Percentiles rank a stretch among this genome's conserved stretches.
These are phyloP conservation scores for Eupelmus urozonus DNA, from an alignment of 2,888 invertebrate species.

Conservation along the genomic window DNA sequence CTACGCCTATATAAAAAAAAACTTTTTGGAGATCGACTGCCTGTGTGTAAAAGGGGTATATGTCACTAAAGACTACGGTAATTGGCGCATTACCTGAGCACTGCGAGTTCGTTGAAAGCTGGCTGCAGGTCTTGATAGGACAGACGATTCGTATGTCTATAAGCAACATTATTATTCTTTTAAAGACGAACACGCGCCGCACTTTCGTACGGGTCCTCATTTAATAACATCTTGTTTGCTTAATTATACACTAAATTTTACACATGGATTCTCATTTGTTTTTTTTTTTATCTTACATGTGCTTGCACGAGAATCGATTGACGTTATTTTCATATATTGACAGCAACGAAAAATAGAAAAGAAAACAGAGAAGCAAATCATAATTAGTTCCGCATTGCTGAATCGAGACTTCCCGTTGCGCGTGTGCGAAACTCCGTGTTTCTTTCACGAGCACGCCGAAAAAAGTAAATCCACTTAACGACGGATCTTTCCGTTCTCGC, in stretches of 20 bases:
- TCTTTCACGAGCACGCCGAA: too few species aligned
- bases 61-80: slow-evolving; percentile 51
- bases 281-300: too few species aligned
- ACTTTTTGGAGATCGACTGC: too few species aligned
- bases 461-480: slow-evolving; percentile 20
- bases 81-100: slow-evolving; percentile 82
- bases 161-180: slow-evolving; percentile 72
- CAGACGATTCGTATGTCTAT: slow-evolving; percentile 88
- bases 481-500: neutral
- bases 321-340: neutral
- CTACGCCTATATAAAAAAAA: slow-evolving; percentile 15
- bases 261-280: neutral
- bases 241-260: neutral
- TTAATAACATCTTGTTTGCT: slow-evolving; percentile 43
- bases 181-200: slow-evolving; percentile 29
- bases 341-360: neutral
- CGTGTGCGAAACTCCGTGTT: neutral
- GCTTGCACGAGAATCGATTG: too few species aligned
- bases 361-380: neutral
- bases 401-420: slow-evolving; percentile 43
- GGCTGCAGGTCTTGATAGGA: slow-evolving; percentile 87
- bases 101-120: slow-evolving; percentile 86
- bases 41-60: neutral
- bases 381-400: neutral
- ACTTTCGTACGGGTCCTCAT: neutral